Percentiles rank a stretch among this genome's conserved stretches.
These are phyloP conservation scores for Uromys caudimaculatus DNA, from an alignment of 2,797 vertebrate genomes.

Conservation along the genomic window DNA sequence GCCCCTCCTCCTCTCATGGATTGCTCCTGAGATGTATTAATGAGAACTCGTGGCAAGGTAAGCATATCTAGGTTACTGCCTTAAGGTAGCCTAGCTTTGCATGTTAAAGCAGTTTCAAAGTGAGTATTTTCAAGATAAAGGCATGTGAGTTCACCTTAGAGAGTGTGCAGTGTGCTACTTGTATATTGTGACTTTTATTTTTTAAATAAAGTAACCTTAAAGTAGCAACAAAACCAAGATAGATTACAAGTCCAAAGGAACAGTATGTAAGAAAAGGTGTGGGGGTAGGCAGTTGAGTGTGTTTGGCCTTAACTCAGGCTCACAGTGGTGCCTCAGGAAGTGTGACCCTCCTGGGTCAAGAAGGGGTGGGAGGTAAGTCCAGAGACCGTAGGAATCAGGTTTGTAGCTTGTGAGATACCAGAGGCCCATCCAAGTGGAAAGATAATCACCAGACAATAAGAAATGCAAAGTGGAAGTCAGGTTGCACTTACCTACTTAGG, in stretches of 20 bases:
- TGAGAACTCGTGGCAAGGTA: constrained; percentile 84
- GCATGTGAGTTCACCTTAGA: constrained; percentile 24
- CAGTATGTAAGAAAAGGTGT: not conserved
- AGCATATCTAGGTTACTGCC: constrained; percentile 83
- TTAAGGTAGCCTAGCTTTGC: constrained; percentile 66
- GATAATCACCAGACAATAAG: constrained; percentile 37
- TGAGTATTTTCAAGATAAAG: not conserved
- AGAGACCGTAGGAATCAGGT: not conserved
- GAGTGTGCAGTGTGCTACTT: not conserved
- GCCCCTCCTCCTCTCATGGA: constrained; percentile 86
- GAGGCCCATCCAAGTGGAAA: constrained; percentile 48
- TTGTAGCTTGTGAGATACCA: constrained; percentile 21
- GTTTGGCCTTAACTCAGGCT: not conserved
- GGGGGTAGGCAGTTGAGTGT: not conserved
- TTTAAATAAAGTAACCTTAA: constrained; percentile 32
- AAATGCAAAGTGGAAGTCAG: not conserved
- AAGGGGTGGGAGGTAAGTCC: not conserved
- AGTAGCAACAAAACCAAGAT: not conserved
- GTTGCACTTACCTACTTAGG: not conserved
- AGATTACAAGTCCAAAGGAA: not conserved
- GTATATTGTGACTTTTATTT: not conserved
- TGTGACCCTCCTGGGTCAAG: not conserved
- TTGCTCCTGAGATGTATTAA: constrained; percentile 86
- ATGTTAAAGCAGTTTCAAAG: not conserved
- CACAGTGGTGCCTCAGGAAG: not conserved